Evolutionary conservation across 2,888 invertebrate species (phyloP).

Genomic region (Microchrysa polita): DNA sequence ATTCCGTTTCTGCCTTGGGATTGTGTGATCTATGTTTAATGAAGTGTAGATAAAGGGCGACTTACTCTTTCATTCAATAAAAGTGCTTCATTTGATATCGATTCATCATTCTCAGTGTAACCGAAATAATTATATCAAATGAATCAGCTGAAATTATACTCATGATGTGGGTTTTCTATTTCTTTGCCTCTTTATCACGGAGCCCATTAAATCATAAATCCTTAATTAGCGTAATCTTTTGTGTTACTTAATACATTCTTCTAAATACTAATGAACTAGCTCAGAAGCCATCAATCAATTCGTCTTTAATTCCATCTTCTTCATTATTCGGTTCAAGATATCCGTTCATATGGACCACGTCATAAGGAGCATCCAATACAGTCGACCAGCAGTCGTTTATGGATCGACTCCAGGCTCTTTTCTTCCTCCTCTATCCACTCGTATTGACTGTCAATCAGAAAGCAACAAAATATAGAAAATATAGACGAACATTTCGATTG

Average conservation of each 20-base stretch:
- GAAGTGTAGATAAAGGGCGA: too few relatives aligned
- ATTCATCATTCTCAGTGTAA: slow-evolving; percentile 4
- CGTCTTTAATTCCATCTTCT: slow-evolving; percentile 24
- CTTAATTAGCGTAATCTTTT: slow-evolving; percentile 38
- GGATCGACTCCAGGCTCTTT: background rate
- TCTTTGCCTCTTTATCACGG: slow-evolving; percentile 9
- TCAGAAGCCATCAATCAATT: slow-evolving; percentile 40
- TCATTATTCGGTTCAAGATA: background rate
- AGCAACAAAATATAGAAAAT: slow-evolving; percentile 37
- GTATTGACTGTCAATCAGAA: slow-evolving; percentile 49
- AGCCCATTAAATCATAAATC: slow-evolving; percentile 29
- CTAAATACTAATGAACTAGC: slow-evolving; percentile 39
- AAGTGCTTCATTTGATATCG: background rate
- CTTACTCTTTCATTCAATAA: too few relatives aligned
- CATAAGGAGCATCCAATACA: too few relatives aligned
- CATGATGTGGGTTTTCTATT: background rate
- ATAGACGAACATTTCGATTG: slow-evolving; percentile 43
- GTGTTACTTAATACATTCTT: slow-evolving; percentile 34
- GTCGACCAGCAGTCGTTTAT: too few relatives aligned
- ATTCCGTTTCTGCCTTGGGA: too few relatives aligned
- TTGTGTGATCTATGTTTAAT: too few relatives aligned
- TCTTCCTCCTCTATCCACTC: slow-evolving; percentile 2
- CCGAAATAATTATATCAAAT: slow-evolving; percentile 31
- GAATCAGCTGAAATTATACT: slow-evolving; percentile 24
- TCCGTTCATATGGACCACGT: background rate